Conservation (phyloP, 2,888 invertebrate species). For the Lochmaea crataegi region DNA sequence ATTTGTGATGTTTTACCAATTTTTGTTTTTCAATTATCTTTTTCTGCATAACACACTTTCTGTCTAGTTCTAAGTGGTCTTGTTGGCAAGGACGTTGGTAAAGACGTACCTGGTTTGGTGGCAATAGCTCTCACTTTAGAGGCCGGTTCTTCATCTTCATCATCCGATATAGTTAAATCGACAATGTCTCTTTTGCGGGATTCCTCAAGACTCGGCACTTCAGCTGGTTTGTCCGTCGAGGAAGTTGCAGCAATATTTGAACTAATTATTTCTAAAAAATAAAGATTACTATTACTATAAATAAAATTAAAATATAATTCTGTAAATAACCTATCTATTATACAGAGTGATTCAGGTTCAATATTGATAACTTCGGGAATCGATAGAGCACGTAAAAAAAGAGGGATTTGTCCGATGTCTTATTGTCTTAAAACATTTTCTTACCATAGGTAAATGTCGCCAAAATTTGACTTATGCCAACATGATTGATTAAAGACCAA, state of each 20-base stretch:
- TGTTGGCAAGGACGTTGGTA: background rate
- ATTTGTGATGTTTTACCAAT: conserved; percentile 3
- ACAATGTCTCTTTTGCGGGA: conserved; percentile 66
- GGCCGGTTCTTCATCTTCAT: conserved; percentile 75
- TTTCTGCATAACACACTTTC: conserved; percentile 25
- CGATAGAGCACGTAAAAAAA: too few relatives aligned
- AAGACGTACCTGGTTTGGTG: conserved; percentile 59
- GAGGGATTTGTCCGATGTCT: too few relatives aligned
- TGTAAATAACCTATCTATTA: too few relatives aligned
- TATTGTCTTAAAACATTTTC: too few relatives aligned
- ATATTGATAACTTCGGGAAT: too few relatives aligned
- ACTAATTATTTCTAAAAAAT: conserved; percentile 56
- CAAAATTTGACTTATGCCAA: too few relatives aligned
- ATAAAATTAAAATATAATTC: background rate
- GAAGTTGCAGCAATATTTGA: conserved; percentile 52
- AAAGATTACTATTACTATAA: conserved; percentile 16
- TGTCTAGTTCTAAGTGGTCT: conserved; percentile 23
- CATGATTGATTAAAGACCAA: too few relatives aligned
- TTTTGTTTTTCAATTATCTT: conserved; percentile 5
- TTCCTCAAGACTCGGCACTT: conserved; percentile 53
- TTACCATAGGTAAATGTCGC: too few relatives aligned
- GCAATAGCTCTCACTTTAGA: conserved; percentile 70
- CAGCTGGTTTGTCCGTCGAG: conserved; percentile 50
- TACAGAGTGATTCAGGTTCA: too few relatives aligned
- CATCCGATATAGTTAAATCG: conserved; percentile 80